Evolutionary conservation across 1,140 invertebrate species (phyloP).

Genomic region (Meloidogyne floridensis): DNA sequence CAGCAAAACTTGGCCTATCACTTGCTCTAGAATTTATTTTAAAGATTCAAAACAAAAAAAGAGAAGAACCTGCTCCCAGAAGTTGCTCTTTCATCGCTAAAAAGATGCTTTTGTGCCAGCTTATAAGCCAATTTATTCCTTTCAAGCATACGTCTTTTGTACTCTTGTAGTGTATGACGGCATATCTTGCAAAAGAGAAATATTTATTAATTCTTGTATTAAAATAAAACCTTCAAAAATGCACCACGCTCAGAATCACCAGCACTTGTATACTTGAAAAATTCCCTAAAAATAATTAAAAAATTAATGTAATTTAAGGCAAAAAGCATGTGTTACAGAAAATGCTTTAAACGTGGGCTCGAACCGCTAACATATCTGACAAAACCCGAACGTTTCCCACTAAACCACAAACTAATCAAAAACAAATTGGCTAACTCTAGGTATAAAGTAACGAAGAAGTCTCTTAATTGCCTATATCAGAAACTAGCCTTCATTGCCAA

Average conservation of each 20-base stretch:
- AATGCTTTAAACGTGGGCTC: no score
- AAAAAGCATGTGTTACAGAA: no score
- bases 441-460: no score
- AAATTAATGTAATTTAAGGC: not conserved
- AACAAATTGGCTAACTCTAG: no score
- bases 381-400: no score
- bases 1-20: constrained; percentile 45
- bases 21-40: constrained; percentile 41
- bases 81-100: constrained; percentile 52
- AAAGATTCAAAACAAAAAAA: constrained; percentile 18
- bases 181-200: constrained; percentile 43
- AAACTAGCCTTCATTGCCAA: no score
- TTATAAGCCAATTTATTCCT: constrained; percentile 43
- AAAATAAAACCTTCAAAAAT: constrained; percentile 43
- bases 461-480: no score
- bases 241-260: constrained; percentile 43
- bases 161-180: constrained; percentile 45
- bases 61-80: constrained; percentile 44
- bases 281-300: constrained; percentile 33
- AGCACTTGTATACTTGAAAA: constrained; percentile 46
- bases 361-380: no score
- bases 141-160: constrained; percentile 29
- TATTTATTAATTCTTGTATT: not conserved
- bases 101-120: constrained; percentile 44
- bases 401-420: no score